Base-by-base conservation (phyloP, 2,888 invertebrate genomes). In the Macaria notata region DNA sequence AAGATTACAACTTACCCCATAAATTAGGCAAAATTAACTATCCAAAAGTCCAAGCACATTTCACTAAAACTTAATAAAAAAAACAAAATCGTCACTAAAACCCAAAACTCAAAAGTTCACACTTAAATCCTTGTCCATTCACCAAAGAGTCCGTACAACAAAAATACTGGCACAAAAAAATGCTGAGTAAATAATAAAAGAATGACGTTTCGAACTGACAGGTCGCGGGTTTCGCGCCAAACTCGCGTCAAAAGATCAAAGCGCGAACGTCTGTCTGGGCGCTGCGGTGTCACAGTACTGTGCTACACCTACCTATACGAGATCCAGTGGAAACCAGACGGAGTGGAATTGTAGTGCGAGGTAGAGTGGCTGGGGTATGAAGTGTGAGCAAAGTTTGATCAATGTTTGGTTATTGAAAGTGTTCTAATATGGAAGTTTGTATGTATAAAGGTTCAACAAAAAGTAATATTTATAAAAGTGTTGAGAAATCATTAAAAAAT, bases 261-360 rank as follows among this genome's bases (percentile, higher is more conserved):
- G 64, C 52, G 43, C 55, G 63, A 61, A 72, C 79, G 79, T 74
- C 73, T 75, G 72, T 47, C 64, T 50, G 59, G 66, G 66, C 67
- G 74, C 64, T 68, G 55, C 61, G 74, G 72, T 79, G 72, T 72
- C 76, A 75, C 73, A 70, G 69, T 55, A 81, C 81, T 81, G 43
- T 43, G 49, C 29, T 39, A 39, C 46, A 47, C 9, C 6, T 46
- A 53, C 53, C 53, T 71, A 64, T 71, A 64, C 67, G 62, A 65
- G 57, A 57, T 46, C 50, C 58, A 49, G 41, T 58, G 57, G 53
- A 53, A 43, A 51, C 50, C 49, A 59, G 61, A 62, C 60, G 67
- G 66, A 66, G 64, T 67, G 62, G 8, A 41, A 9, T 9, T 8
- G 4, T 36, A 7, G 5, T 36, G 5, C 3, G 4, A 6, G 4